Percentiles rank a stretch among this genome's conserved stretches.
Evolutionary conservation across 2,888 invertebrate genomes (phyloP).

Genomic region (Adelognathus sp.): DNA sequence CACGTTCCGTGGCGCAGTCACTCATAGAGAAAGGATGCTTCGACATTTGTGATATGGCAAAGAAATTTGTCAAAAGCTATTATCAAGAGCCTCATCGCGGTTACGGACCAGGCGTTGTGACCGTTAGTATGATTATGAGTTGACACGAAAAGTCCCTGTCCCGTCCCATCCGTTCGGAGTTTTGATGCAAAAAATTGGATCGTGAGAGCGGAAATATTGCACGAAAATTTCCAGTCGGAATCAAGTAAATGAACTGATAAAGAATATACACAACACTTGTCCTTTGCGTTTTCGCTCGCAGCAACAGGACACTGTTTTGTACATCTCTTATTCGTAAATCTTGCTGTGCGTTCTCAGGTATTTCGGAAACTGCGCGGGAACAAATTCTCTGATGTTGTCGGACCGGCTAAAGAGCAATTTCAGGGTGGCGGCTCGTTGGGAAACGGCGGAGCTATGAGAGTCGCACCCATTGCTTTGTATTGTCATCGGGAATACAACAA

Average conservation of each 20-base stretch:
- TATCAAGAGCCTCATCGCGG: slow-evolving; percentile 85
- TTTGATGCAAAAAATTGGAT: slow-evolving; percentile 4
- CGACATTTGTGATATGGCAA: slow-evolving; percentile 84
- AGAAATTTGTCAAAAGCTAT: slow-evolving; percentile 85
- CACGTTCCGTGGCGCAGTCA: slow-evolving; percentile 84
- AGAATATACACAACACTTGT: not conserved
- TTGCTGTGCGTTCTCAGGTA: slow-evolving; percentile 73
- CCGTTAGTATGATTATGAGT: slow-evolving; percentile 64
- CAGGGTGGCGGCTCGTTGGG: slow-evolving; percentile 87
- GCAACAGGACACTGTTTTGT: not conserved
- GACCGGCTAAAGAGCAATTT: slow-evolving; percentile 86
- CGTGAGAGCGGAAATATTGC: not conserved
- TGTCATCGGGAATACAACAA: slow-evolving; percentile 82
- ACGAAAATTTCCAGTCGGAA: not conserved
- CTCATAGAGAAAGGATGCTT: slow-evolving; percentile 83
- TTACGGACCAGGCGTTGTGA: slow-evolving; percentile 85
- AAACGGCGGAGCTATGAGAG: slow-evolving; percentile 90
- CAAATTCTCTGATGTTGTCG: slow-evolving; percentile 84
- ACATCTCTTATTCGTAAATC: not conserved
- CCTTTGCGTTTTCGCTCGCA: not conserved
- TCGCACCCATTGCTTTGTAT: slow-evolving; percentile 86
- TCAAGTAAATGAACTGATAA: not conserved
- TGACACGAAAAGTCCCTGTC: not conserved
- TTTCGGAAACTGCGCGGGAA: slow-evolving; percentile 83
- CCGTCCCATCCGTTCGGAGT: not conserved